A percentile compares a stretch with the other conserved stretches of the same genome.
These are phyloP conservation scores for Uloborus diversus DNA, from an alignment of 1,140 invertebrate genomes.

Conservation along the genomic window DNA sequence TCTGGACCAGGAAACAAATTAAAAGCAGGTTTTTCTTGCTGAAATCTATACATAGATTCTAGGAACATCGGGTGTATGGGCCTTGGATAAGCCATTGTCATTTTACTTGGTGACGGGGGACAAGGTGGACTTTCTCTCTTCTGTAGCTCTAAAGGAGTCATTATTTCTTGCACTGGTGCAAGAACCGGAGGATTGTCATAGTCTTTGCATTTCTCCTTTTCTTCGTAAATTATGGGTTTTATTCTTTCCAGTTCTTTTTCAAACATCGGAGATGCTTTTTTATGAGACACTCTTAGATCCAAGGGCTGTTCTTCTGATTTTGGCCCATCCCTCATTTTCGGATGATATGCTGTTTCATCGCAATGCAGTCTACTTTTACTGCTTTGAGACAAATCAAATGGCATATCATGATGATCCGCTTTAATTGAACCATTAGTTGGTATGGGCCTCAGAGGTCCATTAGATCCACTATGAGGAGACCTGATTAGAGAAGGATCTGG, in stretches of 20 bases:
- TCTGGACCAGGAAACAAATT: slow-evolving; percentile 50
- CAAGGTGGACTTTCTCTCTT: slow-evolving; percentile 44
- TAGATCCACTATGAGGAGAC: slow-evolving; percentile 26
- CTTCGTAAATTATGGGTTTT: slow-evolving; percentile 15
- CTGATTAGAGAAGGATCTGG: slow-evolving; percentile 54
- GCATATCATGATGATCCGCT: slow-evolving; percentile 44
- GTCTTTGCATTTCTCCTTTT: slow-evolving; percentile 37
- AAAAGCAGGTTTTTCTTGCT: slow-evolving; percentile 53
- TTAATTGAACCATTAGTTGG: slow-evolving; percentile 15
- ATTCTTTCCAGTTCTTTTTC: slow-evolving; percentile 18
- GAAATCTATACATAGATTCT: slow-evolving; percentile 59
- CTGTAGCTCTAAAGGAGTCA: slow-evolving; percentile 30
- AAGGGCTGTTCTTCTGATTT: slow-evolving; percentile 73
- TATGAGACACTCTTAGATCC: slow-evolving; percentile 69
- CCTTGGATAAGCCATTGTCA: slow-evolving; percentile 74
- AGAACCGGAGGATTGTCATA: slow-evolving; percentile 34
- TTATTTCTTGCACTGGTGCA: slow-evolving; percentile 28
- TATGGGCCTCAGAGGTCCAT: slow-evolving; percentile 28
- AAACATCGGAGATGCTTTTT: slow-evolving; percentile 24
- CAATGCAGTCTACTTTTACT: slow-evolving; percentile 50
- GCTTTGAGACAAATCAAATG: slow-evolving; percentile 39
- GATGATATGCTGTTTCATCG: slow-evolving; percentile 46
- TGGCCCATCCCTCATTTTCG: slow-evolving; percentile 29
- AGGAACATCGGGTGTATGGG: slow-evolving; percentile 60
- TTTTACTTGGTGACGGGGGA: slow-evolving; percentile 58